These are phyloP conservation scores for Galeopsomyia nigrocyanea DNA, from an alignment of 2,888 invertebrate genomes.

Conservation along the genomic window DNA sequence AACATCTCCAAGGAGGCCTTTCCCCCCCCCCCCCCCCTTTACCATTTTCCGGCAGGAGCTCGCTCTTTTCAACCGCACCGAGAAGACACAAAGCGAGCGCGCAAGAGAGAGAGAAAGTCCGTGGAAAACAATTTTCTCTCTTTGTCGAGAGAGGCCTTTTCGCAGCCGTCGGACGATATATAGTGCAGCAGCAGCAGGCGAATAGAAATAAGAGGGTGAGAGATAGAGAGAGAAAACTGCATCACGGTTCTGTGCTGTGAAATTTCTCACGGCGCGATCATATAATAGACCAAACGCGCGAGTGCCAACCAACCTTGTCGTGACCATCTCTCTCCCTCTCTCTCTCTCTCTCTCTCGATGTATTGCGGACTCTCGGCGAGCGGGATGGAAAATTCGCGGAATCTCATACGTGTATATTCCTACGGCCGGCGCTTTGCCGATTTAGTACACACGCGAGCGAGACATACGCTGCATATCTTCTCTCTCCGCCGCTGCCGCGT, in stretches of 20 bases:
- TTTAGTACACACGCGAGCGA: constrained; percentile 22
- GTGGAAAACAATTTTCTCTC: constrained; percentile 37
- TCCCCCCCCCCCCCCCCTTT: no score
- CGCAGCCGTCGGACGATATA: constrained; percentile 8
- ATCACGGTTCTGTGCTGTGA: constrained; percentile 19
- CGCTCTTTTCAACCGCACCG: not conserved
- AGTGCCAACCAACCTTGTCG: not conserved
- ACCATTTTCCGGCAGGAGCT: no score
- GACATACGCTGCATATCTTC: not conserved
- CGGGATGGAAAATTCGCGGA: constrained; percentile 44
- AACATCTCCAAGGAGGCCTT: constrained; percentile 46
- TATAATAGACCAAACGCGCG: constrained; percentile 19
- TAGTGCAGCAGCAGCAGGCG: not conserved
- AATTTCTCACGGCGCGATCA: constrained; percentile 43
- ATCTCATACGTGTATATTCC: constrained; percentile 20
- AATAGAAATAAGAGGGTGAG: no score
- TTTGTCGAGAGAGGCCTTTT: constrained; percentile 8
- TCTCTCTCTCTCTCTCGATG: constrained; percentile 42
- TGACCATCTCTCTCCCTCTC: no score
- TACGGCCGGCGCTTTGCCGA: not conserved
- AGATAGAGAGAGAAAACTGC: not conserved
- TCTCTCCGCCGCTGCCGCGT: not conserved
- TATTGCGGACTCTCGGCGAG: constrained; percentile 19
- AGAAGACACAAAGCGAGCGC: constrained; percentile 20
- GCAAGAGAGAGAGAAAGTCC: constrained; percentile 4